Evolutionary conservation across 2,888 invertebrate genomes (phyloP).

Genomic region (Nomada goodeniana): DNA sequence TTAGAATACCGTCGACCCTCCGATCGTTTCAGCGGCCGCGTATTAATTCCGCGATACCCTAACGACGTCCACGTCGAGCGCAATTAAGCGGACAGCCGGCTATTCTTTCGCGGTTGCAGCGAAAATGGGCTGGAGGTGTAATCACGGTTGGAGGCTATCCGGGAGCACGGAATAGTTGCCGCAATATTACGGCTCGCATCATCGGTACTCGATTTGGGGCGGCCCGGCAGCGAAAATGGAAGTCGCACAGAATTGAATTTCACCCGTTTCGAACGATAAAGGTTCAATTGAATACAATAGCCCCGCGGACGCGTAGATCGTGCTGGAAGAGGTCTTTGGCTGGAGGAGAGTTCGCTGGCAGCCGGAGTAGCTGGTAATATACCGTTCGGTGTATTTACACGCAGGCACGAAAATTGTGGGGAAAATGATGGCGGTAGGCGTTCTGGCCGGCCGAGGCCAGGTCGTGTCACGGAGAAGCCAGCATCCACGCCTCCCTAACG

Average conservation of each 20-base stretch:
- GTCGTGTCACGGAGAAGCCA: constrained; percentile 73
- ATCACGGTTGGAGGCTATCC: too few species aligned
- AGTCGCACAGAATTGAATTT: too few species aligned
- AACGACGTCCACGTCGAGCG: not conserved
- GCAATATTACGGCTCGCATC: too few species aligned
- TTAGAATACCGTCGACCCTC: not conserved
- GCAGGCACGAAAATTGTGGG: constrained; percentile 71
- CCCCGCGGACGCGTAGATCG: not conserved
- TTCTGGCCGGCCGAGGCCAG: constrained; percentile 62
- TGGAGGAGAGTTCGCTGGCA: not conserved
- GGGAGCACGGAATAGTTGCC: too few species aligned
- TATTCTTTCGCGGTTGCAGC: too few species aligned
- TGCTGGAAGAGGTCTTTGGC: constrained; percentile 18
- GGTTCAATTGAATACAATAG: too few species aligned
- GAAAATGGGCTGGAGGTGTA: not conserved
- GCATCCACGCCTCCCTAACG: constrained; percentile 77
- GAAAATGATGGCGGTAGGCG: constrained; percentile 65
- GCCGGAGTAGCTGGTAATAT: constrained; percentile 33
- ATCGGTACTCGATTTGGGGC: too few species aligned
- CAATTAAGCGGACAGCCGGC: not conserved
- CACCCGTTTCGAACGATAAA: too few species aligned
- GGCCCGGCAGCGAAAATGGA: too few species aligned
- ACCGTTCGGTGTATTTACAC: constrained; percentile 69
- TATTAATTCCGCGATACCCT: constrained; percentile 29
- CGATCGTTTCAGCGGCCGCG: constrained; percentile 3